Percentiles rank a stretch among this genome's conserved stretches.
phyloP scores from a whole-genome alignment of 2,888 invertebrate species.

The Troides aeacus region DNA sequence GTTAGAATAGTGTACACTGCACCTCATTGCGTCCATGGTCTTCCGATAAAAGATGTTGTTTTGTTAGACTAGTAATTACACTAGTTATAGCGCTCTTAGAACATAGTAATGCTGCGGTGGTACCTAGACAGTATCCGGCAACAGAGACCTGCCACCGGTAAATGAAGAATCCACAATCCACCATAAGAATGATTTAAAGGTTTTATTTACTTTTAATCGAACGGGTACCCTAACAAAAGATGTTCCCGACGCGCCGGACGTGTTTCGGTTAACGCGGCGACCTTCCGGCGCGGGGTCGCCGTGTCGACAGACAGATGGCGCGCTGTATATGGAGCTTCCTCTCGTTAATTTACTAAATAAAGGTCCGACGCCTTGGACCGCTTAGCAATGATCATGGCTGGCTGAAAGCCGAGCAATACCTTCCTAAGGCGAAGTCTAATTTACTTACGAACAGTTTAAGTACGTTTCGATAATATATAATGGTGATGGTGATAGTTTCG shows the following conservation, averaged over 20 bases:
- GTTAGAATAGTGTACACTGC: no score
- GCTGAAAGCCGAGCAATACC: neutral
- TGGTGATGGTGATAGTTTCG: no score
- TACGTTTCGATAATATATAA: no score
- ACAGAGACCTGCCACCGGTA: no score
- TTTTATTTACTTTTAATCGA: neutral
- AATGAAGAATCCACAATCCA: no score
- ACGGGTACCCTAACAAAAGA: slow-evolving; percentile 21
- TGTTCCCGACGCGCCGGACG: neutral
- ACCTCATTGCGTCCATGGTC: no score
- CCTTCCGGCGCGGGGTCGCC: slow-evolving; percentile 18
- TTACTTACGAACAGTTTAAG: neutral
- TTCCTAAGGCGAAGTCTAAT: neutral
- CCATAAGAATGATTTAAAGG: neutral
- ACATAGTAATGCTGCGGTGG: no score
- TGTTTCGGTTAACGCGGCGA: slow-evolving; percentile 19
- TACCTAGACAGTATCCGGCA: no score
- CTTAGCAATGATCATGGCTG: slow-evolving; percentile 11
- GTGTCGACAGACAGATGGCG: slow-evolving; percentile 22
- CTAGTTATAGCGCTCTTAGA: no score
- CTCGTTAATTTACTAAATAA: slow-evolving; percentile 21
- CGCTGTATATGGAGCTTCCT: slow-evolving; percentile 19
- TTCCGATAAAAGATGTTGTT: no score
- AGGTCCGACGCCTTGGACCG: slow-evolving; percentile 18
- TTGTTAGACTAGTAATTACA: no score